Conservation (phyloP, 1,140 invertebrate genomes). For the Drosophila virilis region DNA sequence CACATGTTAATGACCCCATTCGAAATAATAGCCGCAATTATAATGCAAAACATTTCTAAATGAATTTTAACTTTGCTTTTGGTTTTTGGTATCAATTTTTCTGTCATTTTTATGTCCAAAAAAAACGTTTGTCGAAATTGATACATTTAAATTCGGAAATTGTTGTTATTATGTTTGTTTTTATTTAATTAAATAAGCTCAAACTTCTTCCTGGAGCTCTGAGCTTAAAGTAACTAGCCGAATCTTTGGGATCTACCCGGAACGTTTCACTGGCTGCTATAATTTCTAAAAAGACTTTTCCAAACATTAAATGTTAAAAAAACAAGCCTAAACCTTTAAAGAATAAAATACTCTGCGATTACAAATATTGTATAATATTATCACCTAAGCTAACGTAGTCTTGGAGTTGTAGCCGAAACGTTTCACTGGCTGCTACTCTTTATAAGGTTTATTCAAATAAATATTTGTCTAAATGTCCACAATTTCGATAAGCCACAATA, state of each 20-base stretch:
- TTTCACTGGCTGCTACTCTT: neutral
- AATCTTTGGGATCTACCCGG: too few species aligned
- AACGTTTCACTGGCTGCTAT: too few species aligned
- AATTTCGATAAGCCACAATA: too few species aligned
- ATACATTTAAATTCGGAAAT: constrained; percentile 13
- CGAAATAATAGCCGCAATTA: constrained; percentile 74
- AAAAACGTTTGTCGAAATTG: constrained; percentile 26
- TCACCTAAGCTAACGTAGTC: too few species aligned
- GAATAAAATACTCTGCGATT: too few species aligned
- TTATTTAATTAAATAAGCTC: neutral
- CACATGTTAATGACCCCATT: constrained; percentile 78
- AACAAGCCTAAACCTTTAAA: too few species aligned
- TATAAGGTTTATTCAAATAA: too few species aligned
- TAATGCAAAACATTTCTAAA: constrained; percentile 73
- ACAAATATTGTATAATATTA: too few species aligned
- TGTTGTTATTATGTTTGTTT: neutral
- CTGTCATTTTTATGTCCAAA: constrained; percentile 13
- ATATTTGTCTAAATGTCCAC: too few species aligned
- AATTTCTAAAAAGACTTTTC: neutral
- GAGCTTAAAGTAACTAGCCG: too few species aligned
- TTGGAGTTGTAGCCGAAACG: neutral
- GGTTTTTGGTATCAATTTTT: constrained; percentile 18
- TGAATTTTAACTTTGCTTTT: constrained; percentile 42
- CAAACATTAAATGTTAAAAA: too few species aligned
- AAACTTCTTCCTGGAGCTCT: too few species aligned